Conservation (phyloP, 1,140 invertebrate species). For the Periplaneta americana region DNA sequence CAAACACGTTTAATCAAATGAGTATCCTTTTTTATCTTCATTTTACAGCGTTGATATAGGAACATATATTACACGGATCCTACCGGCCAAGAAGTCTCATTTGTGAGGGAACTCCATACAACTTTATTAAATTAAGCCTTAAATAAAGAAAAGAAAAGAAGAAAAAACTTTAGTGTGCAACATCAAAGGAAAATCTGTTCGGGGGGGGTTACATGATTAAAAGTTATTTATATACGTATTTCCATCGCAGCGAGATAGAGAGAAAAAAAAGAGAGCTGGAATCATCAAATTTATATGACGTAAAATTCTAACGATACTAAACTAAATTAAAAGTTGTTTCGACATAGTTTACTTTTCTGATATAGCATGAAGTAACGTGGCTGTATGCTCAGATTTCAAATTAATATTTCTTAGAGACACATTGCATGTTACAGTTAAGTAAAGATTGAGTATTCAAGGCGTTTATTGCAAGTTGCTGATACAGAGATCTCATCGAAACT, state of each 20-base stretch:
- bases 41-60: neutral
- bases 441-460: too few relatives aligned
- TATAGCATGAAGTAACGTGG: neutral
- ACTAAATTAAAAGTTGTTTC: neutral
- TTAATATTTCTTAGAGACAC: too few relatives aligned
- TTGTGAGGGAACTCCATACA: neutral
- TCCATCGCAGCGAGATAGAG: neutral
- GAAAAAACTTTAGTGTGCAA: neutral
- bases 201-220: neutral
- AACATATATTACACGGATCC: neutral
- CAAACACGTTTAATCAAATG: neutral
- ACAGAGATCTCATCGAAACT: too few relatives aligned
- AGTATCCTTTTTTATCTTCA: neutral
- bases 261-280: neutral
- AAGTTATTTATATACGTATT: neutral
- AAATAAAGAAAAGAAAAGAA: neutral
- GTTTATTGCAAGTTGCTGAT: too few relatives aligned
- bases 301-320: neutral
- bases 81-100: neutral
- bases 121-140: neutral
- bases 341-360: neutral
- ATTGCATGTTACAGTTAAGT: neutral
- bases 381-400: neutral
- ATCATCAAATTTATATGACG: neutral
- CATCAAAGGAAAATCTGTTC: neutral